These are phyloP conservation scores for Cylloceria caligata DNA, from an alignment of 2,888 invertebrate species.

Conservation along the genomic window DNA sequence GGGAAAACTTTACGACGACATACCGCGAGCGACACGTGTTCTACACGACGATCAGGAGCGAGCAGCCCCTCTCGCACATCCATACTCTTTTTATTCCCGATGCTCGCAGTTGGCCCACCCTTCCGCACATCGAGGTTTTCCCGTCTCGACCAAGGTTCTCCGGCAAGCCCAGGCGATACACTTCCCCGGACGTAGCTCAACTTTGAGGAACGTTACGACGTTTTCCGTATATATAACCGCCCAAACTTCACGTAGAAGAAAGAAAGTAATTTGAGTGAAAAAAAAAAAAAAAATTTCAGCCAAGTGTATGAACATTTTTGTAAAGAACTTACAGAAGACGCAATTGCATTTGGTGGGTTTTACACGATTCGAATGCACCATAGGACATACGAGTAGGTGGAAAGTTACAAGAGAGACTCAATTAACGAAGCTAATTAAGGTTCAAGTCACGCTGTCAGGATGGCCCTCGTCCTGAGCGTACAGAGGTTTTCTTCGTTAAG, in stretches of 20 bases:
- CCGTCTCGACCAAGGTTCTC: slow-evolving; percentile 30
- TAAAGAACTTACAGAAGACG: no score
- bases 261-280: not conserved
- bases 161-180: slow-evolving; percentile 7
- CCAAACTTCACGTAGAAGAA: not conserved
- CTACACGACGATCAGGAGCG: slow-evolving; percentile 71
- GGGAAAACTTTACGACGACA: slow-evolving; percentile 76
- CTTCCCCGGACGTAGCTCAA: slow-evolving; percentile 29
- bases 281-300: slow-evolving; percentile 3
- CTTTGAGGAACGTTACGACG: slow-evolving; percentile 32
- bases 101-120: slow-evolving; percentile 27
- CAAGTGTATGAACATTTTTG: not conserved
- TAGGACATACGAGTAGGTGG: slow-evolving; percentile 34
- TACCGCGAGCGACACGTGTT: slow-evolving; percentile 75
- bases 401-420: slow-evolving; percentile 30
- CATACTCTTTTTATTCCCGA: slow-evolving; percentile 42
- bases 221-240: slow-evolving; percentile 7
- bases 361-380: not conserved
- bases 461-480: slow-evolving; percentile 40
- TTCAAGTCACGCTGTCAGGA: slow-evolving; percentile 38
- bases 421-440: slow-evolving; percentile 60
- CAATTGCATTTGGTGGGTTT: no score
- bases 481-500: slow-evolving; percentile 53
- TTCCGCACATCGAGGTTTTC: slow-evolving; percentile 39
- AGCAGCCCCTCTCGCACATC: slow-evolving; percentile 14